Evolutionary conservation across 2,797 vertebrate genomes (phyloP), one percentile per base, ranked within the genome.

Genomic region (Poecilia picta): DNA sequence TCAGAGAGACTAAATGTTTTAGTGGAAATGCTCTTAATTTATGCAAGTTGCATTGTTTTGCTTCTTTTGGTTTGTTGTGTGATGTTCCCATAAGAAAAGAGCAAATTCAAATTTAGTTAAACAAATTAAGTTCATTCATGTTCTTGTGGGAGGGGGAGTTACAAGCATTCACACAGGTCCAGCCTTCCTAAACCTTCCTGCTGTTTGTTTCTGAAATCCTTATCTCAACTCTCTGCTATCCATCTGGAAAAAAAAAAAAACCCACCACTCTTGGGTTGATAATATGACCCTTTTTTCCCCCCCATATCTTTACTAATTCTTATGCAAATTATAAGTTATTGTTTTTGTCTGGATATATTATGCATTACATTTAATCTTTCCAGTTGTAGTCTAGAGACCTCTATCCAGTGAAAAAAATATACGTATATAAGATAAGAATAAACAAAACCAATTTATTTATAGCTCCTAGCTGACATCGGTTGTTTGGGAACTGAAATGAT

Each of bases 1-100:
- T 71, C 77, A 77, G 78, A 77, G 88, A 94, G 90, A 89, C 89
- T 83, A 93, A 92, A 91, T 90, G 36, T 83, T 83, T 82, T 57
- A 82, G 88, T 92, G 88, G 88, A 91, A 89, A 87, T 79, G 76
- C 73, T 70, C 74, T 15, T 83, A 80, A 91, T 86, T 85, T 80
- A 88, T 89, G 76, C 78, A 1, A 70, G 76, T 45, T 75, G 80
- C 79, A 82, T 83, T 88, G 83, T 90, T 86, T 87, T 68, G 36
- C 64, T 41, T 64, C 55, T 72, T 10, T 12, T 11, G 85, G 74
- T 10, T 81, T 85, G 73, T 79, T 77, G 49, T 71, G 49, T 74
- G 74, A 49, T 76, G 75, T 78, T 87, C 81, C 79, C 84, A 86
- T 85, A 79, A 89, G 87, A 92, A 93, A 88, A 89, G 43, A 75